A percentile compares a stretch with the other conserved stretches of the same genome.
Conservation (phyloP, 1,140 invertebrate genomes). For the Saccostrea cuccullata region DNA sequence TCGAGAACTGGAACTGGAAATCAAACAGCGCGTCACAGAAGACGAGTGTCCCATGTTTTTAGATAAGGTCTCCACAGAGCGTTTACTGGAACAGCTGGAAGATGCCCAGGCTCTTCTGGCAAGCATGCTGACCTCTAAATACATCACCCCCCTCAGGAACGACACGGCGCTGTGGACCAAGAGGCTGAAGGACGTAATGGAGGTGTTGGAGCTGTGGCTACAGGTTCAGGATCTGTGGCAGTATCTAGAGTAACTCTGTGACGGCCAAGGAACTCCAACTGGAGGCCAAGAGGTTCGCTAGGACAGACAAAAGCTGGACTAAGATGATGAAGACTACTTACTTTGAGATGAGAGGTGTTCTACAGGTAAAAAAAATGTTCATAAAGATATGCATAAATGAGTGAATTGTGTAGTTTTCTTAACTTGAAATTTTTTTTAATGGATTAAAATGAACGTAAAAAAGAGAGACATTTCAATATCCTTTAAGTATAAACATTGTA, state of each 20-base stretch:
- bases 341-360: conserved; percentile 77
- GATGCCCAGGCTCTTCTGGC: conserved; percentile 78
- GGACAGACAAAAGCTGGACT: conserved; percentile 76
- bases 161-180: conserved; percentile 78
- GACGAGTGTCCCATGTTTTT: conserved; percentile 78
- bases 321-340: conserved; percentile 78
- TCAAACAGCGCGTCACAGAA: conserved; percentile 77
- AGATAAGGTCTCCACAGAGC: conserved; percentile 76
- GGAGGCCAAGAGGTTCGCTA: conserved; percentile 76
- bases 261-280: conserved; percentile 77
- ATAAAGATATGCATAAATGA: too few relatives aligned
- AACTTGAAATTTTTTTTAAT: too few relatives aligned
- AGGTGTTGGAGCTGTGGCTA: conserved; percentile 78
- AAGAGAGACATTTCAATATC: too few relatives aligned
- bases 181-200: conserved; percentile 79
- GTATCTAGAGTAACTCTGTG: conserved; percentile 74
- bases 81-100: conserved; percentile 78
- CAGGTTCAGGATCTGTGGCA: conserved; percentile 79
- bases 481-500: too few relatives aligned
- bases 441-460: too few relatives aligned
- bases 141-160: conserved; percentile 76
- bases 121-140: conserved; percentile 76
- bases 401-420: too few relatives aligned
- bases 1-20: conserved; percentile 77
- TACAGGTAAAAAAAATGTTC: too few relatives aligned